phyloP scores from a whole-genome alignment of 2,888 invertebrate genomes.

The Metallyticus violacea region DNA sequence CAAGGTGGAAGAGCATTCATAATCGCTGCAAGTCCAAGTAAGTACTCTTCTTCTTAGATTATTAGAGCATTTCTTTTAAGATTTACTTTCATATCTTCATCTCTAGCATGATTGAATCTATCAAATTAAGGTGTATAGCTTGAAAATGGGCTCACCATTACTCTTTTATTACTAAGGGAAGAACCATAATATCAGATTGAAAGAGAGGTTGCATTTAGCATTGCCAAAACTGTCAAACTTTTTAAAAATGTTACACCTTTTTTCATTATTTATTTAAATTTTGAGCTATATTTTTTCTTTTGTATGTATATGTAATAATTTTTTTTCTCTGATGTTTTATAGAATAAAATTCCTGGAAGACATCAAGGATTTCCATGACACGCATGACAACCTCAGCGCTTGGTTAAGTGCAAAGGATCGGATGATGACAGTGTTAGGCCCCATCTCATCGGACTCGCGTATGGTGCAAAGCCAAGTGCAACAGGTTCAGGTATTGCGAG shows the following conservation, averaged over 20 bases:
- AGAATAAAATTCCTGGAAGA: conserved; percentile 76
- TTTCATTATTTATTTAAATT: no score
- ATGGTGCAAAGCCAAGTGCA: conserved; percentile 96
- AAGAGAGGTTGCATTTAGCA: no score
- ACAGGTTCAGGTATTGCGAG: conserved; percentile 80
- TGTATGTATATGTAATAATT: background rate
- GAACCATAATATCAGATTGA: no score
- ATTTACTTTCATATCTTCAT: no score
- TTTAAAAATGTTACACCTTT: no score
- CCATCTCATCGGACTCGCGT: conserved; percentile 92
- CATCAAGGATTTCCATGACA: conserved; percentile 88
- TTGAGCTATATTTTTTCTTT: no score
- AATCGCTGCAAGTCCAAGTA: conserved; percentile 73
- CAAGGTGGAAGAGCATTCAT: conserved; percentile 81
- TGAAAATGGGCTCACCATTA: no score
- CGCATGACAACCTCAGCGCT: conserved; percentile 74
- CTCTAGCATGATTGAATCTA: no score
- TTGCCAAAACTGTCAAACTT: no score
- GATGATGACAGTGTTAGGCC: conserved; percentile 93
- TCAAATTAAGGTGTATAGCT: no score
- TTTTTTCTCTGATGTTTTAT: conserved; percentile 4
- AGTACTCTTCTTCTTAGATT: conserved; percentile 37
- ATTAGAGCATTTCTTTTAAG: no score
- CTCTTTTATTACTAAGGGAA: no score
- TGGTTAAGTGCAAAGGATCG: conserved; percentile 93